Percentiles rank a stretch among this genome's conserved stretches.
Conservation (phyloP, 2,113 vertebrate genomes). For the Macrotis lagotis region DNA sequence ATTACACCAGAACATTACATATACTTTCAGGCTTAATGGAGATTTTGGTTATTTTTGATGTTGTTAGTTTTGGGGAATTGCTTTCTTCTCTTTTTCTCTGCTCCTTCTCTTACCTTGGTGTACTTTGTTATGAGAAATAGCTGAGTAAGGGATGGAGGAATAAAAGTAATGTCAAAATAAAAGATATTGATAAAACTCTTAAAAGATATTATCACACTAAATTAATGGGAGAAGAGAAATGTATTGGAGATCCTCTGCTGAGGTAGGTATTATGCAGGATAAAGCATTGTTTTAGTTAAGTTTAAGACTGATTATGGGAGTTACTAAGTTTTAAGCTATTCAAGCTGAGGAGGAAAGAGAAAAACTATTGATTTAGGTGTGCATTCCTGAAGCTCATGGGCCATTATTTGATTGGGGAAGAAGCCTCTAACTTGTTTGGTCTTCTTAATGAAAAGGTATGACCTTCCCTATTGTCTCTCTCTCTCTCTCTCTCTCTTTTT, state of each 20-base stretch:
- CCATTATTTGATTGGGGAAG: not conserved
- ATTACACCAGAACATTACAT: not conserved
- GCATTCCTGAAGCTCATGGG: not conserved
- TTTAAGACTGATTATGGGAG: not conserved
- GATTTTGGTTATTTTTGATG: not conserved
- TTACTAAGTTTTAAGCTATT: not conserved
- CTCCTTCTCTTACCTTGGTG: not conserved
- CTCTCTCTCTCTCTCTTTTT: not conserved
- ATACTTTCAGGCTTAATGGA: not conserved
- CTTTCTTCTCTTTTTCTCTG: not conserved
- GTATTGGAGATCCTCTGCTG: not conserved
- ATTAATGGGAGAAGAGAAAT: not conserved
- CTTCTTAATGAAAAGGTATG: constrained; percentile 16
- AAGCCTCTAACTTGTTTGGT: not conserved
- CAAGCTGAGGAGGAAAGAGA: not conserved
- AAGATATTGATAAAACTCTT: not conserved
- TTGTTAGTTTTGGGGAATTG: not conserved
- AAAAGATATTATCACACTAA: not conserved
- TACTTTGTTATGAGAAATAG: not conserved
- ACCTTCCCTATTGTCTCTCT: not conserved
- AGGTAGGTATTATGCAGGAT: not conserved
- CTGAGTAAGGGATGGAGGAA: not conserved
- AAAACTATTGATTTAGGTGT: not conserved
- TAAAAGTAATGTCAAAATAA: not conserved
- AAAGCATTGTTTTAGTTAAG: not conserved